Evolutionary conservation across 1,140 invertebrate genomes (phyloP).

Genomic region (Paracyclopina nana): DNA sequence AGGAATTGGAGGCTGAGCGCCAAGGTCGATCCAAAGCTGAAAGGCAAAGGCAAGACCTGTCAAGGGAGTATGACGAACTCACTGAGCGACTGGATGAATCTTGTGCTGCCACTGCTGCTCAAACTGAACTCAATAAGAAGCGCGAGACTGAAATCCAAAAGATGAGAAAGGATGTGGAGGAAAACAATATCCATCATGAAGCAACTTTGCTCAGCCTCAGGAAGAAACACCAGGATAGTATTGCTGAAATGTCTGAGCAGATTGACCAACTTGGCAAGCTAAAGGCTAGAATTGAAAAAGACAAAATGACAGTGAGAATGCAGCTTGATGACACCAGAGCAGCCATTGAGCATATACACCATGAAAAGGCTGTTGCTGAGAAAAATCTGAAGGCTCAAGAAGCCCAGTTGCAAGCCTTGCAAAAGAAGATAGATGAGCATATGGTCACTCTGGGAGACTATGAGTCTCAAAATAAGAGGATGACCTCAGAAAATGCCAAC

Average conservation of each 20-base stretch:
- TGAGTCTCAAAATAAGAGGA: constrained; percentile 28
- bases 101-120: constrained; percentile 10
- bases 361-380: constrained; percentile 32
- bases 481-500: constrained; percentile 32
- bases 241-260: constrained; percentile 95
- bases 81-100: constrained; percentile 17
- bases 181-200: constrained; percentile 87
- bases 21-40: constrained; percentile 36
- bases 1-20: constrained; percentile 38
- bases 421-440: constrained; percentile 33
- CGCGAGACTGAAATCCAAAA: constrained; percentile 12
- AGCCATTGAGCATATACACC: constrained; percentile 30
- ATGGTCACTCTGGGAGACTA: constrained; percentile 28
- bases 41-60: constrained; percentile 34
- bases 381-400: constrained; percentile 30
- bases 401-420: constrained; percentile 32
- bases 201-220: constrained; percentile 75
- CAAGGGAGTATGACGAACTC: constrained; percentile 20
- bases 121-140: constrained; percentile 15
- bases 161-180: constrained; percentile 16
- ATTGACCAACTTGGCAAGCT: constrained; percentile 97
- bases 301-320: constrained; percentile 30
- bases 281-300: constrained; percentile 51
- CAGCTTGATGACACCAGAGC: constrained; percentile 31
- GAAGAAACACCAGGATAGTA: constrained; percentile 98